phyloP scores from a whole-genome alignment of 1,140 invertebrate species.

The Oryzaephilus surinamensis region DNA sequence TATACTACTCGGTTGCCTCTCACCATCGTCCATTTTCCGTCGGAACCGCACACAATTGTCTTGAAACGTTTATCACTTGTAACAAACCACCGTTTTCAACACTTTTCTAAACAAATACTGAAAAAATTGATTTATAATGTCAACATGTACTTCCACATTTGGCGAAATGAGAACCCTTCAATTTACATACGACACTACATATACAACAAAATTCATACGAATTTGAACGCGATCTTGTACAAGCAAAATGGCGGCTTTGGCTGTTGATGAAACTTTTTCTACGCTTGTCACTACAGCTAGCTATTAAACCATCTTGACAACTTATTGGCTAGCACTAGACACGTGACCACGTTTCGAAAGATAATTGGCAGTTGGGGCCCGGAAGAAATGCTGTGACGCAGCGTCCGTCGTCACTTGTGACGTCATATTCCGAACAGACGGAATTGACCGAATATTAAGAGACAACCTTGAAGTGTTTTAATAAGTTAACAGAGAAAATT shows the following conservation, averaged over 20 bases:
- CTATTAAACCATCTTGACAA: slow-evolving; percentile 43
- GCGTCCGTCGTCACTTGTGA: slow-evolving; percentile 30
- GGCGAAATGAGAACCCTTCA: slow-evolving; percentile 28
- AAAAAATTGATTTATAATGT: slow-evolving; percentile 28
- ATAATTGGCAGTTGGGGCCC: slow-evolving; percentile 35
- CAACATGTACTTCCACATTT: slow-evolving; percentile 28
- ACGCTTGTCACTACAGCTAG: slow-evolving; percentile 83
- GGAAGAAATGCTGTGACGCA: slow-evolving; percentile 37
- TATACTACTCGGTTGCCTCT: slow-evolving; percentile 47
- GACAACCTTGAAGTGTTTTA: slow-evolving; percentile 14
- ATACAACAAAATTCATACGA: slow-evolving; percentile 45
- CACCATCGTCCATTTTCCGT: slow-evolving; percentile 55
- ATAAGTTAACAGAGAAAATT: too few relatives aligned
- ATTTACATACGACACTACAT: slow-evolving; percentile 30
- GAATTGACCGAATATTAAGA: slow-evolving; percentile 8
- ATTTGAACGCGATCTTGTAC: slow-evolving; percentile 60
- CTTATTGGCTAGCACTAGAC: slow-evolving; percentile 45
- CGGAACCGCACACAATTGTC: slow-evolving; percentile 49
- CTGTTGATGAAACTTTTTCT: slow-evolving; percentile 87
- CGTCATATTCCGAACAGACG: slow-evolving; percentile 16
- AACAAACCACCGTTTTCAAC: slow-evolving; percentile 29
- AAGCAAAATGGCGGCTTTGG: slow-evolving; percentile 83
- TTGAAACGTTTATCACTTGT: slow-evolving; percentile 17
- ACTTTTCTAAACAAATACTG: slow-evolving; percentile 33
- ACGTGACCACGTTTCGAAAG: slow-evolving; percentile 39